phyloP scores from a whole-genome alignment of 2,888 invertebrate genomes.

The Coelinius sp. region DNA sequence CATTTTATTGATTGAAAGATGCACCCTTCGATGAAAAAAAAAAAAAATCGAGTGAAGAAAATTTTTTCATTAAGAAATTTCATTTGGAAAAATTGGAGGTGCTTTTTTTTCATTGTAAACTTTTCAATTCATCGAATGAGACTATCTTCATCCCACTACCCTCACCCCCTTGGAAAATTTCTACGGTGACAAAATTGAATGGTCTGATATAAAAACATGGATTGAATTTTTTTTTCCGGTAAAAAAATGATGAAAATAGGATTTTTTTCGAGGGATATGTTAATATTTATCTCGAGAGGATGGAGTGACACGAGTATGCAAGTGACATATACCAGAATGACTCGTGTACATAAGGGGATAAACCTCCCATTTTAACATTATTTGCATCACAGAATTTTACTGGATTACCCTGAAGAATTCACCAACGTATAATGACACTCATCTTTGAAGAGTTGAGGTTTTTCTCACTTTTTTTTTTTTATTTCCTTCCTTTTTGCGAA shows the following conservation, averaged over 20 bases:
- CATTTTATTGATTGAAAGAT: too few relatives aligned
- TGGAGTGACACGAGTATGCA: conserved; percentile 25
- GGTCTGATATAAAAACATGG: not conserved
- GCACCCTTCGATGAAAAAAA: too few relatives aligned
- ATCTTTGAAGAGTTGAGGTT: conserved; percentile 25
- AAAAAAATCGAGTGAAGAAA: too few relatives aligned
- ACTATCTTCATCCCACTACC: not conserved
- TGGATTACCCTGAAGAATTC: conserved; percentile 11
- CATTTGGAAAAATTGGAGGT: too few relatives aligned
- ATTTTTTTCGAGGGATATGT: conserved; percentile 11
- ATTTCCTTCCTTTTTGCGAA: not conserved
- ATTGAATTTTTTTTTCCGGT: not conserved
- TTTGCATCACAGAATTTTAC: conserved; percentile 25
- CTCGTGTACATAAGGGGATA: conserved; percentile 25
- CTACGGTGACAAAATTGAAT: not conserved
- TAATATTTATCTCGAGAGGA: conserved; percentile 28
- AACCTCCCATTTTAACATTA: conserved; percentile 19
- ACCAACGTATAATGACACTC: conserved; percentile 20
- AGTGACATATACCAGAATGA: conserved; percentile 27
- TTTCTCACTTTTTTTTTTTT: not conserved
- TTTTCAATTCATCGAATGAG: not conserved
- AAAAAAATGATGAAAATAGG: not conserved
- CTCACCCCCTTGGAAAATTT: not conserved
- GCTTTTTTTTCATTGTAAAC: not conserved
- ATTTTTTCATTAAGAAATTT: not conserved